Evolutionary conservation across 2,113 vertebrate species (phyloP), one percentile per base, ranked within the genome.

Genomic region (Heptranchias perlo): DNA sequence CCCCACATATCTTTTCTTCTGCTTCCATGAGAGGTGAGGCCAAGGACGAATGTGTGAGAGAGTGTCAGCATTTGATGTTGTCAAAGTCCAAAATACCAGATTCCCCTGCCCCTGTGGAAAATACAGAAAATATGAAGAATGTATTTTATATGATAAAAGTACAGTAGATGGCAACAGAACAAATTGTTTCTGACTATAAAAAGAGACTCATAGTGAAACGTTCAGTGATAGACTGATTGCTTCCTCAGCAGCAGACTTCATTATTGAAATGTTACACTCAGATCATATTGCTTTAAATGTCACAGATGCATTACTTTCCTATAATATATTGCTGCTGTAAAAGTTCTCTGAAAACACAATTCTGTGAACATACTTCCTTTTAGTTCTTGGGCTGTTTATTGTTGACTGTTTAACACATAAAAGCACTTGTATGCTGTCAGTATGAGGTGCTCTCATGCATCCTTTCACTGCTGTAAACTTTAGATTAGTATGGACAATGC

Each of bases 251-350:
- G 61, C 62, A 94, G 61, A 94, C 58, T 94, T 94, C 92, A 94
- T 94, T 94, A 94, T 64, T 94, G 64, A 94, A 94, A 94, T 94
- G 92, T 94, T 94, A 94, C 92, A 65, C 67, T 94, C 92, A 94
- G 62, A 94, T 94, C 92, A 94, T 64, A 94, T 64, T 65, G 92
- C 92, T 94, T 94, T 94, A 94, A 94, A 94, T 94, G 93, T 95
- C 93, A 95, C 93, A 95, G 93, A 69, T 69, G 65, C 93, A 95
- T 95, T 69, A 65, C 64, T 95, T 95, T 69, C 44, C 93, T 69
- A 95, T 95, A 95, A 69, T 49, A 44, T 52, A 95, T 49, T 64
- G 69, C 93, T 95, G 93, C 65, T 69, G 93, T 49, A 95, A 95
- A 95, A 95, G 49, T 95, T 49, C 7, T 31, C 31, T 69, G 35